Percentiles rank a stretch among this genome's conserved stretches.
Conservation (phyloP, 1,140 invertebrate species). For the Calliphora vicina region DNA sequence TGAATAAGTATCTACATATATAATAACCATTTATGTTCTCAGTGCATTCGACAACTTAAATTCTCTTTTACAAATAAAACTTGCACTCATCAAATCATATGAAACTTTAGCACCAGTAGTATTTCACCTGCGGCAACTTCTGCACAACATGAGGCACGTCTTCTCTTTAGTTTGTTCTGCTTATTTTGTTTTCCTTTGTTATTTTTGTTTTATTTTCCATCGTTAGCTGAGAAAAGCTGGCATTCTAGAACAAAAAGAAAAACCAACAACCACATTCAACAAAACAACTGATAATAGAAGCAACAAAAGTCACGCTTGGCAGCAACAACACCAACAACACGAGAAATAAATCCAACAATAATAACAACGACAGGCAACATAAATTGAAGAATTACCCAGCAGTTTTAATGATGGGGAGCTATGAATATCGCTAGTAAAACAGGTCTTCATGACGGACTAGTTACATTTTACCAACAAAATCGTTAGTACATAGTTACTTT, state of each 20-base stretch:
- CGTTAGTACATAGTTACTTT: too few relatives aligned
- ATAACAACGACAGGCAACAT: background rate
- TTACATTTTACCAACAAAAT: too few relatives aligned
- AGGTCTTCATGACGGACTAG: too few relatives aligned
- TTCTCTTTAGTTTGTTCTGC: background rate
- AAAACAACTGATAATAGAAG: background rate
- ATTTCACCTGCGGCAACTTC: conserved; percentile 23
- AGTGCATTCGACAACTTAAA: background rate
- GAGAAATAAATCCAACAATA: background rate
- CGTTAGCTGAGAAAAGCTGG: conserved; percentile 12
- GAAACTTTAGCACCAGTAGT: background rate
- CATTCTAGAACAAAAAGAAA: conserved; percentile 8
- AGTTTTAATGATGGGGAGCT: too few relatives aligned
- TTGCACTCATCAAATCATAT: background rate
- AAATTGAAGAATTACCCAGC: background rate
- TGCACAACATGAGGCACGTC: conserved; percentile 19
- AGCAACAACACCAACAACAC: background rate
- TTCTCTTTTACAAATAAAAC: background rate
- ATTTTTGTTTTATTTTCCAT: conserved; percentile 6
- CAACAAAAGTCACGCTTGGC: conserved; percentile 32
- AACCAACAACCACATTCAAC: conserved; percentile 9
- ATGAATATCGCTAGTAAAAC: too few relatives aligned
- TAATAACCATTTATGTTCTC: background rate
- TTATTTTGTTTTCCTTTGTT: background rate
- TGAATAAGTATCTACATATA: too few relatives aligned